These are phyloP conservation scores for Aphelenchoides fujianensis DNA, from an alignment of 1,140 invertebrate species.

Conservation along the genomic window DNA sequence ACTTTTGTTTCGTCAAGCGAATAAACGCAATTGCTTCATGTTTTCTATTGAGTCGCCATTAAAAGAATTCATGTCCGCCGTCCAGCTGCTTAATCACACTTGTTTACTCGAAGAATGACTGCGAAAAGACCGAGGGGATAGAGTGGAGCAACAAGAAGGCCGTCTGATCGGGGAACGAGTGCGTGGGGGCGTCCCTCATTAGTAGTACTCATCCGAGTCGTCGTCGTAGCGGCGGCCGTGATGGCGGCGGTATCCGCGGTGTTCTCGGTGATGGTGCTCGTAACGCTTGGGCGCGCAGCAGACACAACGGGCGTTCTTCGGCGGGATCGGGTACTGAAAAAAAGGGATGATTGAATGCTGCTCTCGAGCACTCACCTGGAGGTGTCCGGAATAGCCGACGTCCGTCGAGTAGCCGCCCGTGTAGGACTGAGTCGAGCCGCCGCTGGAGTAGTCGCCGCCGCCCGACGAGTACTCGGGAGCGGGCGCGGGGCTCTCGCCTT, in stretches of 20 bases:
- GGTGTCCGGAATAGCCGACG: background rate
- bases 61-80: background rate
- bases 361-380: background rate
- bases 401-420: background rate
- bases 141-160: background rate
- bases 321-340: background rate
- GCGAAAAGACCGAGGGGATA: too few species aligned
- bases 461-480: background rate
- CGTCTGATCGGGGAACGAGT: background rate
- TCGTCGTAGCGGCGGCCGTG: background rate
- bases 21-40: background rate
- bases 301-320: conserved; percentile 13
- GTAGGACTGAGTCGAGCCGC: background rate
- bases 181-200: background rate
- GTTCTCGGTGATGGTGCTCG: background rate
- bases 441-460: background rate
- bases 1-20: background rate
- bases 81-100: too few species aligned
- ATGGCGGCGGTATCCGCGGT: background rate
- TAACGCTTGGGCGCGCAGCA: background rate
- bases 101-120: too few species aligned
- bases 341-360: background rate
- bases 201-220: background rate
- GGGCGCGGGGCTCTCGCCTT: background rate
- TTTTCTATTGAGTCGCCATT: background rate